Conservation (phyloP, 1,140 invertebrate genomes). For the Temnothorax curvispinosus region DNA sequence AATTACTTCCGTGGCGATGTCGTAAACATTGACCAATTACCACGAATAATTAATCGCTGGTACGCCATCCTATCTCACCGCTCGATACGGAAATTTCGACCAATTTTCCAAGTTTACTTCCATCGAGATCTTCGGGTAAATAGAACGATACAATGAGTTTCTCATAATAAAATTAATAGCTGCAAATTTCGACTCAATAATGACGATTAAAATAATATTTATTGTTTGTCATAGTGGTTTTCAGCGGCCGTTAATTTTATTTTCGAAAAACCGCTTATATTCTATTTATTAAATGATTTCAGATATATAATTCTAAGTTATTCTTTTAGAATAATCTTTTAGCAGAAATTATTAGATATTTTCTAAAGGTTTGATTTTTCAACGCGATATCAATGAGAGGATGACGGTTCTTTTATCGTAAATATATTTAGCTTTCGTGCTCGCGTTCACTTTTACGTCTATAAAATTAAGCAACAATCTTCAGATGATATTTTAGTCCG, state of each 20-base stretch:
- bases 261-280: not conserved
- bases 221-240: not conserved
- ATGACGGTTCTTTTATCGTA: not conserved
- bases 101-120: conserved; percentile 23
- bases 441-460: not conserved
- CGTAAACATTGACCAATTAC: conserved; percentile 70
- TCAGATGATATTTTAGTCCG: conserved; percentile 17
- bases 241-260: not conserved
- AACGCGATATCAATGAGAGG: not conserved
- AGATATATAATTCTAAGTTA: not conserved
- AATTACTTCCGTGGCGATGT: conserved; percentile 51
- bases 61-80: not conserved
- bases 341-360: not conserved
- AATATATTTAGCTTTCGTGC: not conserved
- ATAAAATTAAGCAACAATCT: not conserved
- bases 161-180: not conserved
- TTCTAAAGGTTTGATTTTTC: not conserved
- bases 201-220: not conserved
- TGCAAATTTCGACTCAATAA: not conserved
- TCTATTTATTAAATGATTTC: not conserved
- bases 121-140: conserved; percentile 1
- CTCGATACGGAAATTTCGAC: conserved; percentile 26
- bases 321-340: not conserved
- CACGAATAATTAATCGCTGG: conserved; percentile 56
- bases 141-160: conserved; percentile 9